These are phyloP conservation scores for Cebus imitator DNA, from an alignment of 2,113 vertebrate species.

Conservation along the genomic window DNA sequence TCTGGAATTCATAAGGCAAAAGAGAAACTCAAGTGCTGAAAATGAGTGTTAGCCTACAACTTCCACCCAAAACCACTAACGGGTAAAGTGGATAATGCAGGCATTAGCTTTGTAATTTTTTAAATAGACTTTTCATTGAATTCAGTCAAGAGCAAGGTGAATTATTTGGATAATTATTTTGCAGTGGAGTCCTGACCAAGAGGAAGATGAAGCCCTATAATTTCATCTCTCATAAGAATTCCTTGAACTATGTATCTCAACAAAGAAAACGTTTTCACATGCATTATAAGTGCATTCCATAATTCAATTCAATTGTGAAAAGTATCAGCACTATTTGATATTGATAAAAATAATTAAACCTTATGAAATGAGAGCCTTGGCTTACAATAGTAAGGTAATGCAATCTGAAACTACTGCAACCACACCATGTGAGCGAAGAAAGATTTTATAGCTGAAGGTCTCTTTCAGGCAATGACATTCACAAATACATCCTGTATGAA, in stretches of 20 bases:
- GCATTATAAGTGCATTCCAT: neutral
- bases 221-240: neutral
- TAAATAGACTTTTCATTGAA: slow-evolving; percentile 6
- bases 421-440: neutral
- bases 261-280: neutral
- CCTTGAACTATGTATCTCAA: slow-evolving; percentile 13
- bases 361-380: neutral
- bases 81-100: neutral
- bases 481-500: neutral
- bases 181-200: neutral
- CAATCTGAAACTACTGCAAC: neutral
- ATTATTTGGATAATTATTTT: slow-evolving; percentile 1
- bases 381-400: neutral
- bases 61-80: neutral
- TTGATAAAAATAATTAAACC: neutral
- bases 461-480: neutral
- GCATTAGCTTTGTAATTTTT: neutral
- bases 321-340: neutral
- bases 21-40: neutral
- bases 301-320: neutral
- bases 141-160: neutral
- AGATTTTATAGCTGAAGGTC: neutral
- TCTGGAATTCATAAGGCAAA: neutral
- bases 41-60: neutral
- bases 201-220: neutral